Percentiles rank a stretch among this genome's conserved stretches.
Evolutionary conservation across 2,888 invertebrate species (phyloP).

Genomic region (Bimastos eiseni): DNA sequence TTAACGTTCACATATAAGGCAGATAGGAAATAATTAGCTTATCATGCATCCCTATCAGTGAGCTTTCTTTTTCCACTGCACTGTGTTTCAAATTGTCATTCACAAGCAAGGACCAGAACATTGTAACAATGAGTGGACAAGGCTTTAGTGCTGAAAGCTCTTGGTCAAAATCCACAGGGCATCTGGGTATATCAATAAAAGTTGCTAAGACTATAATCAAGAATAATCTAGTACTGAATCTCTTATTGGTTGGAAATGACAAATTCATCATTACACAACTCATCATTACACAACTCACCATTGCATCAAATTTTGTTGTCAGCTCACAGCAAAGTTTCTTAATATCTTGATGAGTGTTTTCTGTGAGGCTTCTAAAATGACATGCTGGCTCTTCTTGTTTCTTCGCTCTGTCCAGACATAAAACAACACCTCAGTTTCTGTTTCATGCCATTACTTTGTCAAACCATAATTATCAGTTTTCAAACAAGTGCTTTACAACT

Average conservation of each 20-base stretch:
- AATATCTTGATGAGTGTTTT: background rate
- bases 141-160: background rate
- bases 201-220: no score
- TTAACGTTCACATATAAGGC: no score
- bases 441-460: no score
- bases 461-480: no score
- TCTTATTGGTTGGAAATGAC: background rate
- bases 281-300: conserved; percentile 13
- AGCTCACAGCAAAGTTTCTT: background rate
- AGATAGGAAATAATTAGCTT: background rate
- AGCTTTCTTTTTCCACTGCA: no score
- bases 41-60: background rate
- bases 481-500: no score
- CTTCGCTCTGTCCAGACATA: background rate
- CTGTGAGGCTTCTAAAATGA: background rate
- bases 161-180: background rate
- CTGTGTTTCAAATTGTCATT: no score
- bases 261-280: background rate
- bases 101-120: no score
- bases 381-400: background rate
- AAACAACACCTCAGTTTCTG: background rate
- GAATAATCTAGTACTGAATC: no score
- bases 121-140: no score
- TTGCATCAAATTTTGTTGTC: background rate
- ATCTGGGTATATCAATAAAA: background rate